phyloP scores from a whole-genome alignment of 1,140 invertebrate species.

The Drosophila hydei region DNA sequence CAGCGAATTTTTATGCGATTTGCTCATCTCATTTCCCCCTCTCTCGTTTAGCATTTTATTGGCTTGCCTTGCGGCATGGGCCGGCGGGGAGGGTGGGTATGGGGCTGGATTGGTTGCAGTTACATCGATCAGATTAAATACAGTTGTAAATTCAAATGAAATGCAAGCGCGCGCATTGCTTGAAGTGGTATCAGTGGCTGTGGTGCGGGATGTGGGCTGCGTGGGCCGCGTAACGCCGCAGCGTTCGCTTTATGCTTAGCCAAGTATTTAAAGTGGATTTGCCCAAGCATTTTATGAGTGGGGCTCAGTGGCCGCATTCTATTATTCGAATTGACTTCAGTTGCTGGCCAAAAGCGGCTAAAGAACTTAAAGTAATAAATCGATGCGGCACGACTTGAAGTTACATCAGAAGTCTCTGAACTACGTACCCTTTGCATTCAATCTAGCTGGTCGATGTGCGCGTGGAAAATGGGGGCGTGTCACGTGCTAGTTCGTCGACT shows the following conservation, averaged over 20 bases:
- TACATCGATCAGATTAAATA: constrained; percentile 70
- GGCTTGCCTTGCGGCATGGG: constrained; percentile 20
- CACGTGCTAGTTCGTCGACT: constrained; percentile 51
- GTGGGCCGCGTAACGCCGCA: too few species aligned
- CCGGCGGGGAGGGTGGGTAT: constrained; percentile 10
- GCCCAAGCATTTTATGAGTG: constrained; percentile 59
- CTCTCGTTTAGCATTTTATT: constrained; percentile 41
- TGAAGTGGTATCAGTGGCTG: constrained; percentile 25
- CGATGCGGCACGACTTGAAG: constrained; percentile 26
- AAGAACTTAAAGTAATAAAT: constrained; percentile 66
- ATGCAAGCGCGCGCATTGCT: constrained; percentile 76
- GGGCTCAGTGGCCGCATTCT: constrained; percentile 47
- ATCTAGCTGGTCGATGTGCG: background rate
- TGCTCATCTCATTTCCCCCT: constrained; percentile 45
- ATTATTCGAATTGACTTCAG: constrained; percentile 57
- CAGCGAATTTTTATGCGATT: constrained; percentile 76
- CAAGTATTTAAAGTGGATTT: constrained; percentile 77
- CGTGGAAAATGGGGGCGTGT: constrained; percentile 31
- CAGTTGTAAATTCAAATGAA: constrained; percentile 82
- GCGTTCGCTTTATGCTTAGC: constrained; percentile 56
- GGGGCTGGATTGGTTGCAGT: constrained; percentile 27
- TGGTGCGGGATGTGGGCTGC: background rate
- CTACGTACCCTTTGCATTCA: constrained; percentile 14
- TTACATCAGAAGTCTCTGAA: background rate
- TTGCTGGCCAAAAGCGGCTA: constrained; percentile 52